Conservation (phyloP, 2,797 vertebrate species). For the Microctenopoma steveboyesi region DNA sequence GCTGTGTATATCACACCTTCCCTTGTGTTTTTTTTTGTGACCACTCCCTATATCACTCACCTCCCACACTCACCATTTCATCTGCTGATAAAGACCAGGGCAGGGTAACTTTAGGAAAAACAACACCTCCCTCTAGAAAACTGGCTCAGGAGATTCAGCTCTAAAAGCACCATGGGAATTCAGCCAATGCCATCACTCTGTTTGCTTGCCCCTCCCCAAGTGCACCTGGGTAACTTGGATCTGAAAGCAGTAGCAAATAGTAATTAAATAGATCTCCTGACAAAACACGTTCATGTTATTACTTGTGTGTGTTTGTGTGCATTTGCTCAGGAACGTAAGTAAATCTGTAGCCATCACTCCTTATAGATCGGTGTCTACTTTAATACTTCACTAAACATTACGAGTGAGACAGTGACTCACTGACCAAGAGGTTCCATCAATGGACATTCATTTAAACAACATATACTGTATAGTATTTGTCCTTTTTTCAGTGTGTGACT, state of each 20-base stretch:
- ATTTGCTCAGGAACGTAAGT: constrained; percentile 33
- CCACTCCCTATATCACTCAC: constrained; percentile 10
- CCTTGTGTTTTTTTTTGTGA: constrained; percentile 29
- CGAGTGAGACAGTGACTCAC: constrained; percentile 32
- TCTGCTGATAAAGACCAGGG: constrained; percentile 42
- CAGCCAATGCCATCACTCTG: constrained; percentile 64
- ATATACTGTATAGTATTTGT: no score
- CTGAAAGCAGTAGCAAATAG: constrained; percentile 70
- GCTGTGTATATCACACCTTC: constrained; percentile 71
- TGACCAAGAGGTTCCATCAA: constrained; percentile 6
- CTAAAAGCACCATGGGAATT: constrained; percentile 74
- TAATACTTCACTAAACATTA: constrained; percentile 25
- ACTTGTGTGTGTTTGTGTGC: constrained; percentile 30
- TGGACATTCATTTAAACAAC: no score
- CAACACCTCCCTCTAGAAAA: constrained; percentile 59
- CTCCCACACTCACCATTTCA: constrained; percentile 15
- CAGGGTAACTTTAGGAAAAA: constrained; percentile 28
- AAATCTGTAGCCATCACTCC: constrained; percentile 61
- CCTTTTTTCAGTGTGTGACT: no score
- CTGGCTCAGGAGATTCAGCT: constrained; percentile 62
- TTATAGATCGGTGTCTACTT: constrained; percentile 33
- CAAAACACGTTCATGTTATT: constrained; percentile 65
- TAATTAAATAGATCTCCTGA: constrained; percentile 82
- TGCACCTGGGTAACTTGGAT: constrained; percentile 76
- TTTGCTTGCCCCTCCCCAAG: constrained; percentile 67